Evolutionary conservation across 2,113 vertebrate genomes (phyloP), one percentile per base, ranked within the genome.

Genomic region (Bubo bubo): DNA sequence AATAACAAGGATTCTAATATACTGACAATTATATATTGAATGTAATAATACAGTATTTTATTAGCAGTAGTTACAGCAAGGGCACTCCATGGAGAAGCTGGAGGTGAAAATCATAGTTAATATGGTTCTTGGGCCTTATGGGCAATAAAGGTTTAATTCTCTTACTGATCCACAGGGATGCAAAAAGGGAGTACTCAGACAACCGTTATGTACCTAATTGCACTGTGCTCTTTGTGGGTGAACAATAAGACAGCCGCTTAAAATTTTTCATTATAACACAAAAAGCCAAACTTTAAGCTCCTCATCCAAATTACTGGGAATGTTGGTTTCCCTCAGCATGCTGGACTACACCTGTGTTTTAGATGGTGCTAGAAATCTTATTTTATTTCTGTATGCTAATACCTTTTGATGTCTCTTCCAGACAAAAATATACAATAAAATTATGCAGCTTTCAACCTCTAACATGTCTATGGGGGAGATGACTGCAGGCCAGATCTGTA

Each of bases 381-480:
- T 23, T 82, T 79, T 71, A 63, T 93, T 87, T 77, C 35, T 87
- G 0, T 50, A 14, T 56, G 18, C 22, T 53, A 49, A 56, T 7
- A 68, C 5, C 17, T 82, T 85, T 73, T 94, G 39, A 41, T 98
- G 47, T 95, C 63, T 52, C 94, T 97, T 95, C 45, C 96, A 99
- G 99, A 99, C 99, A 80, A 99, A 99, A 98, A 99, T 99, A 98
- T 99, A 99, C 98, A 99, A 99, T 95, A 99, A 99, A 98, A 99
- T 99, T 86, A 99, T 99, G 99, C 99, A 99, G 59, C 98, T 99
- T 77, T 99, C 99, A 94, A 99, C 99, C 23, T 99, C 99, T 88
- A 99, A 99, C 97, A 99, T 99, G 97, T 99, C 99, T 35, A 99
- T 99, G 99, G 99, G 99, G 6, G 99, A 99, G 93, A 99, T 99